Percentiles rank a stretch among this genome's conserved stretches.
Evolutionary conservation across 2,888 invertebrate genomes (phyloP).

Genomic region (Caenorhabditis drosophilae): DNA sequence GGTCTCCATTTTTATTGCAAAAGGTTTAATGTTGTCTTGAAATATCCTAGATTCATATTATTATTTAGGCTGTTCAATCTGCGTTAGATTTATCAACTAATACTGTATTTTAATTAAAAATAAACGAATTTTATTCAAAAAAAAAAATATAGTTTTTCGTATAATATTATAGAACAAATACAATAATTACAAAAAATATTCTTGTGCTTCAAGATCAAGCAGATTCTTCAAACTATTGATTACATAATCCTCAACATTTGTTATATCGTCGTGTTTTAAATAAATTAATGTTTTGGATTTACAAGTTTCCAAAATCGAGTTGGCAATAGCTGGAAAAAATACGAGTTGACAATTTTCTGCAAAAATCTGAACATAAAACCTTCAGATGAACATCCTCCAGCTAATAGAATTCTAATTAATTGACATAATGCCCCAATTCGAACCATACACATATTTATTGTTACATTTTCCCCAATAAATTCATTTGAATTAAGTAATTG

Average conservation of each 20-base stretch:
- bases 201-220: slow-evolving; percentile 13
- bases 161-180: background rate
- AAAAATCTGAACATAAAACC: too few relatives aligned
- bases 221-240: slow-evolving; percentile 15
- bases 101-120: too few relatives aligned
- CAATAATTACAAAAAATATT: background rate
- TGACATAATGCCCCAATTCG: too few relatives aligned
- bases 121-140: slow-evolving; percentile 4
- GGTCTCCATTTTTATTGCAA: background rate
- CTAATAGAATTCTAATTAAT: too few relatives aligned
- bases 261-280: slow-evolving; percentile 4
- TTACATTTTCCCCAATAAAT: too few relatives aligned
- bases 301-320: slow-evolving; percentile 3
- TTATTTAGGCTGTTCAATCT: slow-evolving; percentile 19
- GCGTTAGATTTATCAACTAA: too few relatives aligned
- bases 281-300: slow-evolving; percentile 7
- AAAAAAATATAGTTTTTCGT: background rate
- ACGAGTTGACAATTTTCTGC: too few relatives aligned
- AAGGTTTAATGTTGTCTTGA: slow-evolving; percentile 1
- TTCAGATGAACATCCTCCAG: too few relatives aligned
- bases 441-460: too few relatives aligned
- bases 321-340: too few relatives aligned
- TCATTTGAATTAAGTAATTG: slow-evolving; percentile 7
- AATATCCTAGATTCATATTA: slow-evolving; percentile 3
- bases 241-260: slow-evolving; percentile 7